These are phyloP conservation scores for Drosophila orena DNA, from an alignment of 1,140 invertebrate genomes.

Conservation along the genomic window DNA sequence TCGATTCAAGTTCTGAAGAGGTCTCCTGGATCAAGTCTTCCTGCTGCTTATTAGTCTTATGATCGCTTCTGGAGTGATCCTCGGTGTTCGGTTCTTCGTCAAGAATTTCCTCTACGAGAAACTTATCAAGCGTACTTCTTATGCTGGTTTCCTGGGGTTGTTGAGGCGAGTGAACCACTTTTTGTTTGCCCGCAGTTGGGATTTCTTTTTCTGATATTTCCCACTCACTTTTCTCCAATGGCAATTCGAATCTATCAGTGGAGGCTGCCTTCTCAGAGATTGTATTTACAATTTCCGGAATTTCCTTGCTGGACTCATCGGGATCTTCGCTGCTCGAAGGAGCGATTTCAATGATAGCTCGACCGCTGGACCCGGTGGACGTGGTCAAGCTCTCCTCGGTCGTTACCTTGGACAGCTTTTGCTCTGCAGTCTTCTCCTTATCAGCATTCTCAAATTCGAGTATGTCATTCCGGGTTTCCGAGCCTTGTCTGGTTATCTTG, in stretches of 20 bases:
- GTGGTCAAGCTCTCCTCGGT: slow-evolving; percentile 73
- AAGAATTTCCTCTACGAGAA: slow-evolving; percentile 87
- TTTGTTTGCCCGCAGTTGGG: slow-evolving; percentile 60
- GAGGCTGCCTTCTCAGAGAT: slow-evolving; percentile 59
- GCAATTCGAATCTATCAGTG: slow-evolving; percentile 62
- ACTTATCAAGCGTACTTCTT: slow-evolving; percentile 84
- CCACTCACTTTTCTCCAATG: slow-evolving; percentile 81
- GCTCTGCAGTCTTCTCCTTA: slow-evolving; percentile 58
- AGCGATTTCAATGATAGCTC: slow-evolving; percentile 59
- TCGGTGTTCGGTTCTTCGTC: slow-evolving; percentile 89
- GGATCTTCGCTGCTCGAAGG: slow-evolving; percentile 73
- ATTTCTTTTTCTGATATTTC: slow-evolving; percentile 81
- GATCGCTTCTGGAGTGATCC: slow-evolving; percentile 88
- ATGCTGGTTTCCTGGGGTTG: slow-evolving; percentile 67
- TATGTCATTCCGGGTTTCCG: slow-evolving; percentile 79
- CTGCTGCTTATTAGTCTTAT: slow-evolving; percentile 85
- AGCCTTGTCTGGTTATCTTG: slow-evolving; percentile 74
- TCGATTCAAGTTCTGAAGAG: slow-evolving; percentile 90
- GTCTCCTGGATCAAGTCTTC: slow-evolving; percentile 88
- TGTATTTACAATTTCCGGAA: slow-evolving; percentile 66
- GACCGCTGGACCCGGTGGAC: slow-evolving; percentile 69
- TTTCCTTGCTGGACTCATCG: slow-evolving; percentile 71
- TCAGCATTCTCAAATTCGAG: slow-evolving; percentile 72
- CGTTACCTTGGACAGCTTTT: slow-evolving; percentile 65
- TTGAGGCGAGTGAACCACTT: slow-evolving; percentile 83